These are phyloP conservation scores for Todiramphus chloris DNA, from an alignment of 2,113 vertebrate species.

Conservation along the genomic window DNA sequence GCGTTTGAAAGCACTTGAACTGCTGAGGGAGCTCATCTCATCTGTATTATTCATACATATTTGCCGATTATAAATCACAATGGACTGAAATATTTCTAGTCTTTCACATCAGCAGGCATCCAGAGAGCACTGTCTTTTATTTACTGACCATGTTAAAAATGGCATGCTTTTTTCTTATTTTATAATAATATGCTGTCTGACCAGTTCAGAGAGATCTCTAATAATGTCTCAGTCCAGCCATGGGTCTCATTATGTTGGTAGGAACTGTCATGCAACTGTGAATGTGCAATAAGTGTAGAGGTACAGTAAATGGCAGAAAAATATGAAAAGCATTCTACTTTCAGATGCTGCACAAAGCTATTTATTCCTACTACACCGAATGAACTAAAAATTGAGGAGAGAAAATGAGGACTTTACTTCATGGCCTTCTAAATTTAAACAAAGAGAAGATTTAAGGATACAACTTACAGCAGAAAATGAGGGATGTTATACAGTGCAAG, in stretches of 20 bases:
- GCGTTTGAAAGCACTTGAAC: constrained; percentile 50
- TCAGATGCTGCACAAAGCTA: constrained; percentile 69
- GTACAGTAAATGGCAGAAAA: constrained; percentile 66
- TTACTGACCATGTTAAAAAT: constrained; percentile 69
- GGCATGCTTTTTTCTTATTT: constrained; percentile 52
- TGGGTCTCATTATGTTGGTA: constrained; percentile 71
- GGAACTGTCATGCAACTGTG: constrained; percentile 71
- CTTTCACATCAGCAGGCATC: constrained; percentile 60
- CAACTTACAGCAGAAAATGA: constrained; percentile 38
- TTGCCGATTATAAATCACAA: constrained; percentile 65
- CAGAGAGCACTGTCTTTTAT: constrained; percentile 66
- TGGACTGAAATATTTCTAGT: constrained; percentile 59
- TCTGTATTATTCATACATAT: constrained; percentile 49
- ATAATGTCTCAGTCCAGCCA: constrained; percentile 65
- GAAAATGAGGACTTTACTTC: constrained; percentile 55
- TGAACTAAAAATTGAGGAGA: constrained; percentile 56
- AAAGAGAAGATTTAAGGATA: constrained; percentile 47
- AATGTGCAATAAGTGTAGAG: constrained; percentile 72
- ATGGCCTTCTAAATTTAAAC: constrained; percentile 67
- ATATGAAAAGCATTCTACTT: constrained; percentile 69
- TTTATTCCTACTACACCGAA: constrained; percentile 63
- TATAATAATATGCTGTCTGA: constrained; percentile 68
- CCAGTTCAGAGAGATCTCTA: constrained; percentile 69
- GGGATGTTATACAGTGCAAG: constrained; percentile 12
- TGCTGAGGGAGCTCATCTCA: constrained; percentile 40